These are phyloP conservation scores for Alethe castanea DNA, from an alignment of 2,113 vertebrate species.

Conservation along the genomic window DNA sequence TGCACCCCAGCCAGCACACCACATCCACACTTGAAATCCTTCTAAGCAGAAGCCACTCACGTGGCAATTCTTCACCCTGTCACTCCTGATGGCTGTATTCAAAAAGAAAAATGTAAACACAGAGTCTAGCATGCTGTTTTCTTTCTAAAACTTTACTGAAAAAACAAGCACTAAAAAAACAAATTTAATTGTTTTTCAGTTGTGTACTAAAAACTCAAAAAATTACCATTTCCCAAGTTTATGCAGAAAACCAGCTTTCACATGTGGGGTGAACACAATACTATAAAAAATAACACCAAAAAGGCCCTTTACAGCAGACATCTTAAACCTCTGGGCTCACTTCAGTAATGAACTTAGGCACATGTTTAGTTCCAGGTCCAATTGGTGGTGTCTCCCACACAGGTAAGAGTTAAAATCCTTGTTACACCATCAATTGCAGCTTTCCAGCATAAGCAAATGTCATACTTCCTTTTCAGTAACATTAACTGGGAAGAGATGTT, in stretches of 20 bases:
- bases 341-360: not conserved
- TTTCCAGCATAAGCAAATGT: not conserved
- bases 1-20: not conserved
- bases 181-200: not conserved
- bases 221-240: not conserved
- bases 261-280: not conserved
- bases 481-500: not conserved
- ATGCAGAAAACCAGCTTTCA: not conserved
- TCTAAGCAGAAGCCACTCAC: not conserved
- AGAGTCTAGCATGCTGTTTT: not conserved
- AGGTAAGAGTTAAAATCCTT: not conserved
- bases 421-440: not conserved
- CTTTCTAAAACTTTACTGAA: not conserved
- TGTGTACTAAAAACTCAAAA: not conserved
- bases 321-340: not conserved
- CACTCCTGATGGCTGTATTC: not conserved
- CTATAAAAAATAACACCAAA: not conserved
- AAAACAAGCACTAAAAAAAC: not conserved
- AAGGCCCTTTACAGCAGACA: accelerated
- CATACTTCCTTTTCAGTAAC: not conserved
- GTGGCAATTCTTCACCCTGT: not conserved
- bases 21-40: not conserved
- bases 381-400: not conserved
- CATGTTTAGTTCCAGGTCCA: not conserved
- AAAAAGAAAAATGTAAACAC: not conserved